A percentile compares a stretch with the other conserved stretches of the same genome.
phyloP scores from a whole-genome alignment of 2,797 vertebrate genomes.

The Ptychadena robeensis region DNA sequence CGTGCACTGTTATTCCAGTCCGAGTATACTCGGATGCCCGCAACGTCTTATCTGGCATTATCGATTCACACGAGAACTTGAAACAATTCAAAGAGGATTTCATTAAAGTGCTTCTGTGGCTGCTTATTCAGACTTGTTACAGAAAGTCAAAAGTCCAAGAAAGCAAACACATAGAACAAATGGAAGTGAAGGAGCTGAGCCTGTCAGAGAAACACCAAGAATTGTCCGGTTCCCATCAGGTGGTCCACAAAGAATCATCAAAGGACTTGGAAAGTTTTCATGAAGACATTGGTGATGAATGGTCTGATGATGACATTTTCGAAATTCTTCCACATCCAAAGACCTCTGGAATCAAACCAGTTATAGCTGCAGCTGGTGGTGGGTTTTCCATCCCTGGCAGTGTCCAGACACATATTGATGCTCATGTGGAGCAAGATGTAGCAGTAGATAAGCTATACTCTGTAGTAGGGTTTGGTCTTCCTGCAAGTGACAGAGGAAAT shows the following conservation, averaged over 20 bases:
- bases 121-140: slow-evolving; percentile 87
- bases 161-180: slow-evolving; percentile 62
- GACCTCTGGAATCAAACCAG: slow-evolving; percentile 78
- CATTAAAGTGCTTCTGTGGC: slow-evolving; percentile 90
- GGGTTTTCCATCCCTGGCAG: slow-evolving; percentile 87
- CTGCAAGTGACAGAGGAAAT: slow-evolving; percentile 83
- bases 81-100: slow-evolving; percentile 92
- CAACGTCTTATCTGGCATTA: slow-evolving; percentile 91
- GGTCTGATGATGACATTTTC: slow-evolving; percentile 91
- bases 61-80: slow-evolving; percentile 92
- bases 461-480: slow-evolving; percentile 84
- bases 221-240: slow-evolving; percentile 60
- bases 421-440: slow-evolving; percentile 77
- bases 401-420: slow-evolving; percentile 81
- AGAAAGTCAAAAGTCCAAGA: slow-evolving; percentile 73
- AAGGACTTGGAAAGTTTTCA: slow-evolving; percentile 85
- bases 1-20: slow-evolving; percentile 85
- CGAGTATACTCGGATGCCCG: slow-evolving; percentile 91
- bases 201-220: slow-evolving; percentile 50
- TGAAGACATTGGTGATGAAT: slow-evolving; percentile 82
- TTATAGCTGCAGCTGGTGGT: slow-evolving; percentile 67
- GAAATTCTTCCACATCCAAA: slow-evolving; percentile 80
- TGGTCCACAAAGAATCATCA: slow-evolving; percentile 67
- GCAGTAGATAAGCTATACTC: slow-evolving; percentile 82
- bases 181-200: slow-evolving; percentile 53